Evolutionary conservation across 2,797 vertebrate genomes (phyloP).

Genomic region (Acropternis orthonyx): DNA sequence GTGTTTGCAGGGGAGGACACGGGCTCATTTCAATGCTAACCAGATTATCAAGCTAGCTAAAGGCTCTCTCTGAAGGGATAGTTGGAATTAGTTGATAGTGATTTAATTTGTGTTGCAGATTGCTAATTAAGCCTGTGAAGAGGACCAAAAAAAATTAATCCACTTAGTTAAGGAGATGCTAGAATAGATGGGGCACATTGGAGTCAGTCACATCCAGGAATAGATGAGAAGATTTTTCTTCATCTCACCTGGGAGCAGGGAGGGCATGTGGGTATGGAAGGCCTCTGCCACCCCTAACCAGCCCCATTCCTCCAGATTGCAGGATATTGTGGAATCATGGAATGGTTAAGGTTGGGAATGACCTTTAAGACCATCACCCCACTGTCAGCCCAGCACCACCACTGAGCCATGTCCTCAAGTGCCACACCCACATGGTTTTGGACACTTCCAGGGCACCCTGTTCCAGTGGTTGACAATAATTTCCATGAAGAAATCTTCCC

Average conservation of each 20-base stretch:
- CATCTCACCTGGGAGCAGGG: accelerated
- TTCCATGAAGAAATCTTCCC: neutral
- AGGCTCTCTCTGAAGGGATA: constrained; percentile 60
- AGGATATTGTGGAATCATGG: neutral
- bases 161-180: constrained; percentile 62
- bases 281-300: neutral
- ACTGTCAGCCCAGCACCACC: neutral
- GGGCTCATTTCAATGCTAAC: constrained; percentile 61
- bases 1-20: neutral
- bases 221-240: neutral
- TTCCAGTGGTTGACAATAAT: neutral
- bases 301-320: neutral
- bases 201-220: neutral
- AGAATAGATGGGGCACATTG: constrained; percentile 1
- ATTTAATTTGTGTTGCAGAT: constrained; percentile 71
- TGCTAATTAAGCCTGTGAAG: constrained; percentile 68
- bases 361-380: neutral
- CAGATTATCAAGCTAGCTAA: constrained; percentile 55
- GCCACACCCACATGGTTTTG: neutral
- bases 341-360: neutral
- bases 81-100: constrained; percentile 64
- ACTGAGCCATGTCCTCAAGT: neutral
- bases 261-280: accelerated
- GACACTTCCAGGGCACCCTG: neutral
- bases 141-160: constrained; percentile 50